These are phyloP conservation scores for Notoglanidium macrostoma DNA, from an alignment of 2,797 vertebrate genomes.

Conservation along the genomic window DNA sequence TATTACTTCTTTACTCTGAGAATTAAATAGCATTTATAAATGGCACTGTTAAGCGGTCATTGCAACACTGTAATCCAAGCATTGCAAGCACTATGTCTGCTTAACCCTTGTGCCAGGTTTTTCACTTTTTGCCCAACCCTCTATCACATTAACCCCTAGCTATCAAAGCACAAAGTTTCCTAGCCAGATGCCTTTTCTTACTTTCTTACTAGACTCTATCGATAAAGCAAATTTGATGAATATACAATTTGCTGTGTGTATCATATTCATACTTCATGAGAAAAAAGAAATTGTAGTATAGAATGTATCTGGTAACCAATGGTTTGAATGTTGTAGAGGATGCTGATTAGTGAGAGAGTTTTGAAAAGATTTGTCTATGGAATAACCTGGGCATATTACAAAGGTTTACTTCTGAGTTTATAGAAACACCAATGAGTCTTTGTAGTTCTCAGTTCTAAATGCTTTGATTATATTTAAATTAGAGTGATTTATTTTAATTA, in stretches of 20 bases:
- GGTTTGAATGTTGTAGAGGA: too few species aligned
- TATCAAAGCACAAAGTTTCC: conserved; percentile 38
- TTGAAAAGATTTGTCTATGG: too few species aligned
- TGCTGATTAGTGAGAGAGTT: too few species aligned
- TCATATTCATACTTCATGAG: not conserved
- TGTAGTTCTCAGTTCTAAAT: not conserved
- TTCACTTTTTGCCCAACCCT: conserved; percentile 35
- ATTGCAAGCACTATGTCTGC: not conserved
- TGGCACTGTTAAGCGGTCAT: too few species aligned
- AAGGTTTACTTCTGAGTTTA: too few species aligned
- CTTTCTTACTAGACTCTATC: conserved; percentile 45
- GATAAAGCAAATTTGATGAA: conserved; percentile 30
- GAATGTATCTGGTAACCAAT: too few species aligned
- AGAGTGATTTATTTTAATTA: not conserved
- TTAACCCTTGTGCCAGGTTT: not conserved
- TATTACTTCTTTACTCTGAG: too few species aligned
- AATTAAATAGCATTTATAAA: too few species aligned
- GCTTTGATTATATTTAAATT: not conserved
- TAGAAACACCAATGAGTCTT: too few species aligned
- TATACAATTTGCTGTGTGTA: not conserved
- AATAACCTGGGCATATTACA: too few species aligned
- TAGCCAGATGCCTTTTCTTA: conserved; percentile 46
- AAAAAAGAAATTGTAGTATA: too few species aligned
- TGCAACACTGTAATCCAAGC: not conserved
- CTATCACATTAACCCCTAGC: conserved; percentile 46